phyloP scores from a whole-genome alignment of 2,797 vertebrate genomes.

The Okamejei kenojei region DNA sequence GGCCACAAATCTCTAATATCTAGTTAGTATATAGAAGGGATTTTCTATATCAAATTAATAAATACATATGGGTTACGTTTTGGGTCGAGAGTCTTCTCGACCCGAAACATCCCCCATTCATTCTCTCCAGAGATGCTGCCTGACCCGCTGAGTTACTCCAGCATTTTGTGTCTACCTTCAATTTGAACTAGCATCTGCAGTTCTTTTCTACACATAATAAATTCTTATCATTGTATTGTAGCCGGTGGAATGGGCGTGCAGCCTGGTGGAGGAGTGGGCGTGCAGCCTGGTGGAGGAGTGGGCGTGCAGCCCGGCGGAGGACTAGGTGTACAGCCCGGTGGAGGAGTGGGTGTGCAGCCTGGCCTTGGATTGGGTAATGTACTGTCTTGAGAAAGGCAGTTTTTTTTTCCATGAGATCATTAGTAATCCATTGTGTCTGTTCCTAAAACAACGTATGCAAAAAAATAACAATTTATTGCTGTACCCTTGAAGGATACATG shows the following conservation, averaged over 20 bases:
- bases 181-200: no score
- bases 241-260: neutral
- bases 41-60: neutral
- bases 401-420: neutral
- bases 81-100: no score
- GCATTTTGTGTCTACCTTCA: no score
- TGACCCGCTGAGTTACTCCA: no score
- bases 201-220: no score
- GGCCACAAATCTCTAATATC: neutral
- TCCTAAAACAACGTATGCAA: neutral
- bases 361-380: neutral
- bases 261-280: neutral
- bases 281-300: neutral
- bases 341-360: neutral
- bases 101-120: no score
- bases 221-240: neutral
- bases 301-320: slow-evolving; percentile 15
- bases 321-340: neutral
- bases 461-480: neutral
- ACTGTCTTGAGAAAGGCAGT: slow-evolving; percentile 4
- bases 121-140: no score
- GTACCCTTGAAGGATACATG: neutral
- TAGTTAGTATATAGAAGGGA: neutral
- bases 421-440: neutral
- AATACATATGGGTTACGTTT: neutral